Evolutionary conservation across 1,140 invertebrate genomes (phyloP).

Genomic region (Chymomyza costata): DNA sequence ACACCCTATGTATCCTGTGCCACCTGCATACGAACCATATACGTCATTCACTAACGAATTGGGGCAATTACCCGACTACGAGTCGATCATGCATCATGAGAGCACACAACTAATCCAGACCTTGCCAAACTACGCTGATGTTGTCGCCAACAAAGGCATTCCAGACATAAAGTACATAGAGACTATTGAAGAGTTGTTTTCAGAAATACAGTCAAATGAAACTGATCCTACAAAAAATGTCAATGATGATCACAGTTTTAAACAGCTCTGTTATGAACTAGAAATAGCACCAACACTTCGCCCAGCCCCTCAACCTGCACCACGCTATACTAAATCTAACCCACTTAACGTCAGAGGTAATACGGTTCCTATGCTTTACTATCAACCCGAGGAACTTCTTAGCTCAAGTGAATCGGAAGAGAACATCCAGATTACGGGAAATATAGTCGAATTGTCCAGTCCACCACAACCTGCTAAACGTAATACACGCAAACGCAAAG

Average conservation of each 20-base stretch:
- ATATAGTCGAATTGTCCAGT: conserved; percentile 3
- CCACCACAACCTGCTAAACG: conserved; percentile 43
- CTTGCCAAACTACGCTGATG: conserved; percentile 52
- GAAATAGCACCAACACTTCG: conserved; percentile 19
- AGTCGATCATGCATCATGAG: conserved; percentile 51
- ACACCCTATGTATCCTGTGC: too few species aligned
- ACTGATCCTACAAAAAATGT: not conserved
- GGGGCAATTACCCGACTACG: conserved; percentile 54
- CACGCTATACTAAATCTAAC: conserved; percentile 28
- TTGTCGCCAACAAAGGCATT: conserved; percentile 12
- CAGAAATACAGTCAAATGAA: conserved; percentile 28
- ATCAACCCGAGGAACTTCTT: conserved; percentile 46
- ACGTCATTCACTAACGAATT: not conserved
- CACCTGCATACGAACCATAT: conserved; percentile 44
- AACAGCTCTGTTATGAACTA: conserved; percentile 47
- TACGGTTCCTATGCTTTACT: conserved; percentile 41
- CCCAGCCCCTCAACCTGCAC: conserved; percentile 42
- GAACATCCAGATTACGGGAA: too few species aligned
- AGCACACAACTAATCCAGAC: conserved; percentile 11
- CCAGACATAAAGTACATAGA: conserved; percentile 43
- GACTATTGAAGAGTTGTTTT: conserved; percentile 38
- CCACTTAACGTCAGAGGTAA: conserved; percentile 47
- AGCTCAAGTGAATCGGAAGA: conserved; percentile 41
- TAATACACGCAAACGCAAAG: conserved; percentile 30
- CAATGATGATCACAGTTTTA: conserved; percentile 29